Evolutionary conservation across 2,797 vertebrate genomes (phyloP).

Genomic region (Arvicola amphibius): DNA sequence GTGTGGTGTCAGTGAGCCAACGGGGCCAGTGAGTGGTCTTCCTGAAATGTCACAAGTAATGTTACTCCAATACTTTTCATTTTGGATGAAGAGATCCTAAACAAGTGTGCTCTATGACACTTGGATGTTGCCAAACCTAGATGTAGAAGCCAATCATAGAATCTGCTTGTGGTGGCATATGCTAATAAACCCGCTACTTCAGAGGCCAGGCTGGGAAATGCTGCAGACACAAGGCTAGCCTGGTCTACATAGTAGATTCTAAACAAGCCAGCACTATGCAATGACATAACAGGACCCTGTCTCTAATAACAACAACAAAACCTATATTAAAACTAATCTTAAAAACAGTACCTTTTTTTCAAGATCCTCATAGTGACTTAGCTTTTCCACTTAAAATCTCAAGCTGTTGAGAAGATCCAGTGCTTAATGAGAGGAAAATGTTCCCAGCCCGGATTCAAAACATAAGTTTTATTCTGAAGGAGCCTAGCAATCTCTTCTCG

Average conservation of each 20-base stretch:
- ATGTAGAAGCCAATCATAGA: background rate
- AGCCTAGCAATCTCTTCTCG: background rate
- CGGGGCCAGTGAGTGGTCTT: background rate
- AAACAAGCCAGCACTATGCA: background rate
- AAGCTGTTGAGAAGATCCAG: background rate
- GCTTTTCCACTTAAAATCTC: conserved; percentile 13
- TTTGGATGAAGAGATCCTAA: background rate
- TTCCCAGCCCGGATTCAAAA: background rate
- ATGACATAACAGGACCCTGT: background rate
- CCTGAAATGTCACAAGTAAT: background rate
- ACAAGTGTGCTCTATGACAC: background rate
- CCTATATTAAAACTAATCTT: background rate
- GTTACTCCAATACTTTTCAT: background rate
- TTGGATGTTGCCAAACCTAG: background rate
- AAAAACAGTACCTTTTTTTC: conserved; percentile 28
- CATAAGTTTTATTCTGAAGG: background rate
- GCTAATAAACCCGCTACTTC: background rate
- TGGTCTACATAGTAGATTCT: background rate
- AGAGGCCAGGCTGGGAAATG: background rate
- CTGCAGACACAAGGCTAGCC: background rate
- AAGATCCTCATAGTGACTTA: background rate
- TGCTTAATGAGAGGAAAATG: background rate
- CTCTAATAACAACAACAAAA: background rate
- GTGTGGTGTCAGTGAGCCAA: background rate
- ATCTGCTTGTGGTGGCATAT: background rate